Percentiles rank a stretch among this genome's conserved stretches.
phyloP scores from a whole-genome alignment of 2,797 vertebrate genomes.

The Megalops cyprinoides region DNA sequence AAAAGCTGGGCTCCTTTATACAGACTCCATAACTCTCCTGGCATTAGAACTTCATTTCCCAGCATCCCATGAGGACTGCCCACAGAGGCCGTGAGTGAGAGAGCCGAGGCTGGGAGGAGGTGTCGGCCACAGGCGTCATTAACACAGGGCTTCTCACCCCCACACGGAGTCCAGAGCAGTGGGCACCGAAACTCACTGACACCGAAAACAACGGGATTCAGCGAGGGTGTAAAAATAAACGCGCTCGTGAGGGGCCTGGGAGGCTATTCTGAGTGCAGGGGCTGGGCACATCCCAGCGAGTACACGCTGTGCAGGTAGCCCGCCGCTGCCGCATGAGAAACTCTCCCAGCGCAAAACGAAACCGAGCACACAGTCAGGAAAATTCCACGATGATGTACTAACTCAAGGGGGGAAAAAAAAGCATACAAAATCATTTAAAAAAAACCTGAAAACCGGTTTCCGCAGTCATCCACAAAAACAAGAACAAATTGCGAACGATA shows the following conservation, averaged over 20 bases:
- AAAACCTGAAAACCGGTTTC: no score
- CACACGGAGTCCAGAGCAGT: not conserved
- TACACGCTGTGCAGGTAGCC: no score
- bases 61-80: not conserved
- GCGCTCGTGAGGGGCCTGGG: conserved; percentile 28
- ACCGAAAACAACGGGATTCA: conserved; percentile 12
- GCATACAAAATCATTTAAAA: no score
- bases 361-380: no score
- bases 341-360: no score
- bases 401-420: no score
- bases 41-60: not conserved
- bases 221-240: conserved; percentile 34
- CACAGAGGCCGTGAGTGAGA: not conserved
- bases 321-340: no score
- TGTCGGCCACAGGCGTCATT: no score
- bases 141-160: conserved; percentile 12
- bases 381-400: no score
- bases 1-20: not conserved
- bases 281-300: not conserved
- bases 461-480: no score
- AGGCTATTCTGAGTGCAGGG: conserved; percentile 32
- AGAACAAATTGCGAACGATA: no score
- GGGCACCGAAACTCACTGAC: not conserved
- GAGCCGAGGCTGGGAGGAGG: not conserved
- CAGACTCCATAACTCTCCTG: not conserved